These are phyloP conservation scores for Euproctis similis DNA, from an alignment of 2,888 invertebrate genomes.

Conservation along the genomic window DNA sequence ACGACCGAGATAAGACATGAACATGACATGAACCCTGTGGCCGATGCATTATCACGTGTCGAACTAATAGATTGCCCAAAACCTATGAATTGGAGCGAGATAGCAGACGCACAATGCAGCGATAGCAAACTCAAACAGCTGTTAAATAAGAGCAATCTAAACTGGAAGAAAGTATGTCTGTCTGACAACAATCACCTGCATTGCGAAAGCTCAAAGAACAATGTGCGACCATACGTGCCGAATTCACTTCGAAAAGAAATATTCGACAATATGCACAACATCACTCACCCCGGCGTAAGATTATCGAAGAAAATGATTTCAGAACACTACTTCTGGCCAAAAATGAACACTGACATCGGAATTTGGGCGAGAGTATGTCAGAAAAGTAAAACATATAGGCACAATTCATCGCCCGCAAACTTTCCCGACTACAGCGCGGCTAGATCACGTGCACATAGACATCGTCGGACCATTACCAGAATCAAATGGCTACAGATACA, in stretches of 20 bases:
- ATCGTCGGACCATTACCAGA: conserved; percentile 4
- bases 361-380: conserved; percentile 4
- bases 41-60: background rate
- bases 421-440: conserved; percentile 1
- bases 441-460: conserved; percentile 8
- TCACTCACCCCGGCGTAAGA: background rate
- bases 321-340: background rate
- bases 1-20: conserved; percentile 3
- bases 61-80: conserved; percentile 1
- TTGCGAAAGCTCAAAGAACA: background rate
- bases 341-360: background rate
- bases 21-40: conserved; percentile 1
- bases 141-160: conserved; percentile 1
- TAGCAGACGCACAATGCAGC: conserved; percentile 1
- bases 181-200: background rate
- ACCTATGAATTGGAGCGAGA: conserved; percentile 1
- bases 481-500: no score
- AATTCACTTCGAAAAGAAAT: background rate
- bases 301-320: background rate
- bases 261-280: background rate
- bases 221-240: background rate
- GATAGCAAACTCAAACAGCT: conserved; percentile 1
- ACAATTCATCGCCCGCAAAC: background rate
- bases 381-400: conserved; percentile 2
- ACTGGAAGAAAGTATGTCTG: background rate